These are phyloP conservation scores for Sebastes ruberrimus DNA, from an alignment of 2,797 vertebrate genomes.

Conservation along the genomic window DNA sequence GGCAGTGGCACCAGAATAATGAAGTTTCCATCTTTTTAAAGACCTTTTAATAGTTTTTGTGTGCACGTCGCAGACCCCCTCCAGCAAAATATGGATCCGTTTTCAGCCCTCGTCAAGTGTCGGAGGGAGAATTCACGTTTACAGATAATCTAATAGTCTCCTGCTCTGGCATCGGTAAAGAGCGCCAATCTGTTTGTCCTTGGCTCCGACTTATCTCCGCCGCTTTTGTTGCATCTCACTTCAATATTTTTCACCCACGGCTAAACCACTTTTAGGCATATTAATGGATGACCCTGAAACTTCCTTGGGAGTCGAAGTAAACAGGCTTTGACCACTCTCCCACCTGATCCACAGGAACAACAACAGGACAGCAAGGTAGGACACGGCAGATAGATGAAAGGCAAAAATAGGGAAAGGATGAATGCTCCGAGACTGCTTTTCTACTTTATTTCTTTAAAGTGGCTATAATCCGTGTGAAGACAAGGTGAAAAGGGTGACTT, in stretches of 20 bases:
- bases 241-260: conserved; percentile 68
- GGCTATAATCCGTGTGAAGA: background rate
- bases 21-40: conserved; percentile 32
- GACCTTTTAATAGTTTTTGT: conserved; percentile 41
- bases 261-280: conserved; percentile 69
- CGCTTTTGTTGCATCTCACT: conserved; percentile 66
- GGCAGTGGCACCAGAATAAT: conserved; percentile 37
- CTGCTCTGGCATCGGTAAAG: conserved; percentile 54
- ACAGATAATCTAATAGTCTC: conserved; percentile 74
- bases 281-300: conserved; percentile 73
- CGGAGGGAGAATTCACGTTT: conserved; percentile 48
- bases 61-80: conserved; percentile 26
- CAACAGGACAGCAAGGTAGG: background rate
- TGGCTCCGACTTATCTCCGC: conserved; percentile 68
- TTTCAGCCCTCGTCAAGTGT: conserved; percentile 53
- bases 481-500: background rate
- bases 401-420: background rate
- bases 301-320: conserved; percentile 57
- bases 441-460: background rate
- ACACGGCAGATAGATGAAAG: conserved; percentile 3
- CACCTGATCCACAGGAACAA: background rate
- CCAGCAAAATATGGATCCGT: conserved; percentile 56
- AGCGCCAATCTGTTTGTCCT: conserved; percentile 70
- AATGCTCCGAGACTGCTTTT: background rate
- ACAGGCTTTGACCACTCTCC: conserved; percentile 46